Conservation (phyloP, 2,888 invertebrate genomes). For the Spilarctia lutea region DNA sequence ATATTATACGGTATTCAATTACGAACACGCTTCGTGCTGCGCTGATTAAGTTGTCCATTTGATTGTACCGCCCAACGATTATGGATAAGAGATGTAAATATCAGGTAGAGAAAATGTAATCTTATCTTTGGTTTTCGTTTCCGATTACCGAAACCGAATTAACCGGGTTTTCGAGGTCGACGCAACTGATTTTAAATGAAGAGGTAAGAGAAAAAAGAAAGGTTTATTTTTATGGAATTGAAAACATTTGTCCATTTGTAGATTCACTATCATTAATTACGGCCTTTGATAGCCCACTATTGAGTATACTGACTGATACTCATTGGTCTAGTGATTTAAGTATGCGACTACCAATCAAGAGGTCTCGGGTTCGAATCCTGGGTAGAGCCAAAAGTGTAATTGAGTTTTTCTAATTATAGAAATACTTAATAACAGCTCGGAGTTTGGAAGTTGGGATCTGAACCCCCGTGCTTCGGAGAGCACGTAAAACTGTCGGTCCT, state of each 20-base stretch:
- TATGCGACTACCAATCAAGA: too few relatives aligned
- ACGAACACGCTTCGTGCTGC: constrained; percentile 27
- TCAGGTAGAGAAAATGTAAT: neutral
- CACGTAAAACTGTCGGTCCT: too few relatives aligned
- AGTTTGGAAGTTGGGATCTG: too few relatives aligned
- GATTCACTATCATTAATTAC: too few relatives aligned
- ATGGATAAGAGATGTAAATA: constrained; percentile 16
- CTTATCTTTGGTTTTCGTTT: neutral
- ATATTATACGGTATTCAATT: constrained; percentile 16
- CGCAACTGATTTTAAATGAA: neutral
- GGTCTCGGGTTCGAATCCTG: too few relatives aligned
- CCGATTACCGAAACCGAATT: neutral
- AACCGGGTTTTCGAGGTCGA: neutral
- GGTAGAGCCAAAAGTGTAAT: too few relatives aligned
- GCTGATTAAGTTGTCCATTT: constrained; percentile 26
- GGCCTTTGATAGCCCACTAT: too few relatives aligned
- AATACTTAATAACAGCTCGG: too few relatives aligned
- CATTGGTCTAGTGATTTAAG: too few relatives aligned
- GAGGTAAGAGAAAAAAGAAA: neutral
- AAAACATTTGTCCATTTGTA: neutral
- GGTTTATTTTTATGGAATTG: neutral
- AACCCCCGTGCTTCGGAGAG: too few relatives aligned
- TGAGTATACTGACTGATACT: too few relatives aligned
- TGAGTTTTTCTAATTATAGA: too few relatives aligned
- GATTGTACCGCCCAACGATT: constrained; percentile 14